phyloP scores from a whole-genome alignment of 1,140 invertebrate genomes.

The Camponotus floridanus region DNA sequence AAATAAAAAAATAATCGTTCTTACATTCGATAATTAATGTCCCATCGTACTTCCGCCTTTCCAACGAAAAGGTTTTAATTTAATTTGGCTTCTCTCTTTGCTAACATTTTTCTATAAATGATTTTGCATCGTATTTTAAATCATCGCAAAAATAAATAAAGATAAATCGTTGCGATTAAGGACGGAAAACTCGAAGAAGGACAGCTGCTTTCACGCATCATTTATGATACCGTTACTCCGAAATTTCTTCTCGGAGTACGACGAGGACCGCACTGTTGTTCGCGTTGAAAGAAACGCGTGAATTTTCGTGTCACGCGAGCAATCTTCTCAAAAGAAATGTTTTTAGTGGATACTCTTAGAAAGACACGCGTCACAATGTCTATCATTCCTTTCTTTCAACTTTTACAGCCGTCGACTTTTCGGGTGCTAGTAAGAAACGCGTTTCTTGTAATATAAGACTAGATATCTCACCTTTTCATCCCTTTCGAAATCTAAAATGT shows the following conservation, averaged over 20 bases:
- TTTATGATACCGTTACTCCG: slow-evolving; percentile 71
- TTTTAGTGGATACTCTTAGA: slow-evolving; percentile 36
- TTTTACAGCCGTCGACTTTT: slow-evolving; percentile 50
- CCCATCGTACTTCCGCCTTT: background rate
- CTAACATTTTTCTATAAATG: background rate
- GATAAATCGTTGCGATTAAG: background rate
- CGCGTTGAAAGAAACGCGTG: slow-evolving; percentile 67
- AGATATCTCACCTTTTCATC: background rate
- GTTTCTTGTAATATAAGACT: background rate
- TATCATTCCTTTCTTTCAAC: slow-evolving; percentile 32
- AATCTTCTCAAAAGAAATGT: slow-evolving; percentile 67
- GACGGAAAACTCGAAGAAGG: slow-evolving; percentile 37
- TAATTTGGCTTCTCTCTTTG: background rate
- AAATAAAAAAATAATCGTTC: background rate
- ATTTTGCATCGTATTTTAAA: slow-evolving; percentile 3
- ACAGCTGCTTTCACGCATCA: slow-evolving; percentile 78
- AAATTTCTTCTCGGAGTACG: slow-evolving; percentile 67
- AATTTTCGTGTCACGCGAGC: slow-evolving; percentile 63
- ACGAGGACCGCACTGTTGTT: slow-evolving; percentile 51
- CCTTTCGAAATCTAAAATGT: background rate
- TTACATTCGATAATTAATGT: background rate
- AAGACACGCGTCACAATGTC: slow-evolving; percentile 66
- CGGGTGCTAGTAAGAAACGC: slow-evolving; percentile 31
- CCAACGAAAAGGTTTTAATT: background rate
- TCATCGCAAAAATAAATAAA: slow-evolving; percentile 21